These are phyloP conservation scores for Silvanus unidentatus DNA, from an alignment of 2,888 invertebrate genomes.

Conservation along the genomic window DNA sequence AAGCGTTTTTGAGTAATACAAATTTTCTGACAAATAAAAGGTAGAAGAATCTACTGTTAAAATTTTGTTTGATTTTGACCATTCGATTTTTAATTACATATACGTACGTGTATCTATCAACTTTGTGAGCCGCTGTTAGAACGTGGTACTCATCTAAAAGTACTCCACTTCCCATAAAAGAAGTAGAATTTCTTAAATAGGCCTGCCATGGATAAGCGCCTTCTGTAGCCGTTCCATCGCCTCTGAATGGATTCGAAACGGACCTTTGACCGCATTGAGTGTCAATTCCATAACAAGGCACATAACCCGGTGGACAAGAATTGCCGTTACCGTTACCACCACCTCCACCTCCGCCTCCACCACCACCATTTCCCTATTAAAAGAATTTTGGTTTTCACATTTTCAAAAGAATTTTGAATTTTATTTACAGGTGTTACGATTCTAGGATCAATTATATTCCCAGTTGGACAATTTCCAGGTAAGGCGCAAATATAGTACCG, in stretches of 20 bases:
- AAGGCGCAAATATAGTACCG: conserved; percentile 32
- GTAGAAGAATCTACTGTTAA: too few relatives aligned
- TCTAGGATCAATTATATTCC: conserved; percentile 33
- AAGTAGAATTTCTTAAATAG: conserved; percentile 33
- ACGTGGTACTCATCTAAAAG: conserved; percentile 63
- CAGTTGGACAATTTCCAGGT: conserved; percentile 31
- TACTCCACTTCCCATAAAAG: conserved; percentile 66
- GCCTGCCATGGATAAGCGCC: conserved; percentile 74
- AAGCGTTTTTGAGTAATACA: too few relatives aligned
- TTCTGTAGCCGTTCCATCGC: conserved; percentile 54
- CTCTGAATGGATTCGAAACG: conserved; percentile 38
- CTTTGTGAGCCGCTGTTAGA: conserved; percentile 68
- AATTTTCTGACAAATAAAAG: too few relatives aligned
- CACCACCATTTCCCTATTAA: too few relatives aligned
- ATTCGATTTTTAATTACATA: too few relatives aligned
- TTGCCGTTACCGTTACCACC: too few relatives aligned
- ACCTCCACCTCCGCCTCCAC: too few relatives aligned
- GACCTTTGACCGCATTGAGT: conserved; percentile 46
- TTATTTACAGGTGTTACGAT: conserved; percentile 34
- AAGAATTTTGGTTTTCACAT: too few relatives aligned
- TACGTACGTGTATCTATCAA: too few relatives aligned
- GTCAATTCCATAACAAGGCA: conserved; percentile 30
- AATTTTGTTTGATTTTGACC: too few relatives aligned
- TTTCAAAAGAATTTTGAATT: too few relatives aligned
- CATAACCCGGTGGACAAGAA: conserved; percentile 31